Evolutionary conservation across 2,797 vertebrate genomes (phyloP), one percentile per base, ranked within the genome.

Genomic region (Lithobates sylvaticus): DNA sequence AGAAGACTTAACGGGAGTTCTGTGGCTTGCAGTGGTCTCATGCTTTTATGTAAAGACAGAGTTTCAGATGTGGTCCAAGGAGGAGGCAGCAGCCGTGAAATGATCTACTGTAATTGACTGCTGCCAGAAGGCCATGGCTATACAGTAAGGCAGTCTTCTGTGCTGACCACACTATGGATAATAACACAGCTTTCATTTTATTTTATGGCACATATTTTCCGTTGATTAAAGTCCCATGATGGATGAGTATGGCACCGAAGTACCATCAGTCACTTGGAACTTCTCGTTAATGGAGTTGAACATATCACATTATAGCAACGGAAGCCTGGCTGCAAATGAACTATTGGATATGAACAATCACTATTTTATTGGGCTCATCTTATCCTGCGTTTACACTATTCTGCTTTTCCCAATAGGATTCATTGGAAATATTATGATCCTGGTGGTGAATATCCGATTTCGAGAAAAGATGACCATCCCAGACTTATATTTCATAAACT

Each of bases 341-440:
- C 90, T 90, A 86, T 90, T 86, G 50, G 91, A 89, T 0, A 93
- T 94, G 65, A 94, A 96, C 86, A 96, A 96, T 23, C 96, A 96
- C 39, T 98, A 99, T 0, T 89, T 95, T 15, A 93, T 98, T 0
- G 95, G 97, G 34, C 97, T 99, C 76, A 97, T 98, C 91, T 94
- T 99, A 58, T 99, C 98, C 0, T 99, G 98, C 68, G 92, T 99
- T 23, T 99, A 99, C 89, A 98, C 98, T 27, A 93, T 99, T 88
- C 94, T 99, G 90, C 97, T 99, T 88, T 99, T 99, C 54, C 98
- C 98, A 8, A 98, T 99, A 0, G 98, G 98, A 87, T 97, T 99
- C 54, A 96, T 98, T 42, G 98, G 98, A 0, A 99, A 99, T 93
- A 96, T 98, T 88, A 93, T 99, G 79, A 99, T 99, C 89, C 91